Evolutionary conservation across 2,888 invertebrate species (phyloP).

Genomic region (Dryocosmus kuriphilus): DNA sequence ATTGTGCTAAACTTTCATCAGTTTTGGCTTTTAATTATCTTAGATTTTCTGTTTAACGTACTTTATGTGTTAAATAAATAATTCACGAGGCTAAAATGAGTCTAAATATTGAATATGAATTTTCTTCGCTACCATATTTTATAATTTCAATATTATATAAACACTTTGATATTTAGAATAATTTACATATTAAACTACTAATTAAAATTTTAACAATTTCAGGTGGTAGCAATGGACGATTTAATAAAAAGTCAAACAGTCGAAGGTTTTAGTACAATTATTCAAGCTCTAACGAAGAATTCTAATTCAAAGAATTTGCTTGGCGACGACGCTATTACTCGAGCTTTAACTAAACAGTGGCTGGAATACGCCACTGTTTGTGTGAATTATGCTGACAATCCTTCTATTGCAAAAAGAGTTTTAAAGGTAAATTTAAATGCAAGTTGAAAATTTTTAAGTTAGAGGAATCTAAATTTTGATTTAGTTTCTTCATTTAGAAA

Average conservation of each 20-base stretch:
- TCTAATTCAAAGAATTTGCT: slow-evolving; percentile 66
- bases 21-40: background rate
- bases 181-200: too few relatives aligned
- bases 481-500: background rate
- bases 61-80: too few relatives aligned
- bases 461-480: background rate
- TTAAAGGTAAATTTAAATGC: slow-evolving; percentile 77
- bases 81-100: too few relatives aligned
- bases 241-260: slow-evolving; percentile 61
- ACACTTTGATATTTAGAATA: too few relatives aligned
- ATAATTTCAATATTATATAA: too few relatives aligned
- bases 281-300: slow-evolving; percentile 65
- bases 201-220: too few relatives aligned
- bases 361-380: slow-evolving; percentile 83
- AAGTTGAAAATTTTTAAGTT: too few relatives aligned
- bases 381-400: slow-evolving; percentile 79
- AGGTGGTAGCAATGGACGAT: slow-evolving; percentile 64
- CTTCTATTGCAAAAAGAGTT: slow-evolving; percentile 78
- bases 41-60: background rate
- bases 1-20: background rate
- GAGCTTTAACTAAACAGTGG: slow-evolving; percentile 80
- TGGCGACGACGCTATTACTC: slow-evolving; percentile 65
- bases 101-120: too few relatives aligned
- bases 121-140: too few relatives aligned
- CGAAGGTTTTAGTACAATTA: slow-evolving; percentile 71